Percentiles rank a stretch among this genome's conserved stretches.
Evolutionary conservation across 2,888 invertebrate species (phyloP).

Genomic region (Xylophagus ater): DNA sequence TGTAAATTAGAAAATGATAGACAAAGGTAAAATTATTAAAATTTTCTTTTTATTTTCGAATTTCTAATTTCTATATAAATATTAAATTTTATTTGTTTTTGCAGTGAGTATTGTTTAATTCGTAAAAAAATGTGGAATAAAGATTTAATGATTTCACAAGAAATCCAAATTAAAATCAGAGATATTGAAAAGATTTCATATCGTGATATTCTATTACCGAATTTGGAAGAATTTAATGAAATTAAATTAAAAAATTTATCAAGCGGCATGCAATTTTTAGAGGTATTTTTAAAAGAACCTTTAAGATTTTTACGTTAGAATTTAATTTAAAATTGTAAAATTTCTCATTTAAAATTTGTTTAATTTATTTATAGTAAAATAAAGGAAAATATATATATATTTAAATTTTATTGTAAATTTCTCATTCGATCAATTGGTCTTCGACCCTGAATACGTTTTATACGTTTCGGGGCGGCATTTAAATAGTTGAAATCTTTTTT

Average conservation of each 20-base stretch:
- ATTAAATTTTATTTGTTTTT: too few species aligned
- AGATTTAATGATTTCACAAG: not conserved
- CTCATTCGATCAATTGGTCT: constrained; percentile 36
- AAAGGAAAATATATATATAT: not conserved
- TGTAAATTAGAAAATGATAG: constrained; percentile 5
- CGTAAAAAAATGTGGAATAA: not conserved
- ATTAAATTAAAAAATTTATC: constrained; percentile 2
- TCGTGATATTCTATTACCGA: constrained; percentile 9
- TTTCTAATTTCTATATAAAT: not conserved
- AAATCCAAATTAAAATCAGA: constrained; percentile 6
- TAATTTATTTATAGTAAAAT: constrained; percentile 9
- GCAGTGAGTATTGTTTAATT: constrained; percentile 10
- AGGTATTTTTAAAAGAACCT: constrained; percentile 7
- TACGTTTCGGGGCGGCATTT: constrained; percentile 25
- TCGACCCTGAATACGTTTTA: constrained; percentile 31
- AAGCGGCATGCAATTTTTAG: constrained; percentile 9
- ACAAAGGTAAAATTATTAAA: constrained; percentile 10
- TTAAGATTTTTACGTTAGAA: too few species aligned
- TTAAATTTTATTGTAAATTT: constrained; percentile 3
- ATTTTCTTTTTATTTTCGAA: not conserved
- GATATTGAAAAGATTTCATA: constrained; percentile 10
- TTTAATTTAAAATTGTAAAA: too few species aligned
- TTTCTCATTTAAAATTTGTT: too few species aligned
- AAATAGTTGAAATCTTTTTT: constrained; percentile 4
- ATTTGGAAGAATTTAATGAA: constrained; percentile 8